Base-by-base conservation (phyloP, 2,797 vertebrate species). In the Buphagus erythrorhynchus region DNA sequence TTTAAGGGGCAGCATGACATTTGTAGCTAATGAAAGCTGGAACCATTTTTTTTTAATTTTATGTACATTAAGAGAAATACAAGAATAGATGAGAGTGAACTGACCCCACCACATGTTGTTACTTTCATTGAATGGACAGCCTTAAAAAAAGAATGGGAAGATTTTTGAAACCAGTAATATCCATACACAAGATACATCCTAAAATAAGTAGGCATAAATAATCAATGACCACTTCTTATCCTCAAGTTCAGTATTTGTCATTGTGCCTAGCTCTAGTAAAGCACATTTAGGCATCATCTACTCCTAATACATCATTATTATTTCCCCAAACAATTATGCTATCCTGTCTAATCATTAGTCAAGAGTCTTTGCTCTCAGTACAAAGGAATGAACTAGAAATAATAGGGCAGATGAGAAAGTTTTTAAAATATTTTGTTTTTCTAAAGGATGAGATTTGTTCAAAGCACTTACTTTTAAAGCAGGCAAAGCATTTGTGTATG, bases 71-170 rank as follows among this genome's bases (percentile, higher is more conserved):
- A 97, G 83, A 94, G 91, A 97, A 92, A 89, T 77, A 95, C 65
- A 94, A 94, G 98, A 97, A 96, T 96, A 97, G 88, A 97, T 93
- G 88, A 96, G 97, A 82, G 28, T 97, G 78, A 90, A 86, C 93
- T 97, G 97, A 98, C 88, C 92, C 5, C 49, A 59, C 54, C 42
- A 67, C 48, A 46, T 46, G 42, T 79, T 90, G 48, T 57, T 96
- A 57, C 79, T 92, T 95, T 97, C 71, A 89, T 89, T 86, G 83
- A 97, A 96, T 96, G 83, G 82, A 54, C 36, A 96, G 78, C 86
- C 58, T 96, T 86, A 21, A 83, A 91, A 91, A 96, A 96, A 90
- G 90, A 83, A 76, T 0, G 0, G 24, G 25, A 66, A 86, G 24
- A 76, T 63, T 81, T 85, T 76, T 3, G 2, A 93, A 92, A 71